These are phyloP conservation scores for Galaxias olidus DNA, from an alignment of 2,797 vertebrate species.

Conservation along the genomic window DNA sequence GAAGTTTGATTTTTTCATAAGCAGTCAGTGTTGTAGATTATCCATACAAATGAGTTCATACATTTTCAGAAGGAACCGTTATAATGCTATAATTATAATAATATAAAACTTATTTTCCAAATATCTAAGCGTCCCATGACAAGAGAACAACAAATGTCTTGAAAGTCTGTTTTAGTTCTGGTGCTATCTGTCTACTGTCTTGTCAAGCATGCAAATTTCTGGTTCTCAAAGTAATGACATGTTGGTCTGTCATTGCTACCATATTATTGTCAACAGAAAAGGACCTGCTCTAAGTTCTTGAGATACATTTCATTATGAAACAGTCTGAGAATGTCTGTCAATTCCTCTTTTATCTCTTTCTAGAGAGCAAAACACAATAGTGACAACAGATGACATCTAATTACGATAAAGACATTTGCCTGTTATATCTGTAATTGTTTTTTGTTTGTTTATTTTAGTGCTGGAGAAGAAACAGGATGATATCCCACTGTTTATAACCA, in stretches of 20 bases:
- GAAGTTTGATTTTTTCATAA: slow-evolving; percentile 35
- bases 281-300: slow-evolving; percentile 45
- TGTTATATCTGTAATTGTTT: slow-evolving; percentile 62
- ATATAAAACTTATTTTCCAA: slow-evolving; percentile 47
- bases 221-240: slow-evolving; percentile 43
- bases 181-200: slow-evolving; percentile 6
- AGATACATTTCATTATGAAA: slow-evolving; percentile 49
- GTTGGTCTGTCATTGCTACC: slow-evolving; percentile 58
- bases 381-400: slow-evolving; percentile 46
- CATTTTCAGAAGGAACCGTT: slow-evolving; percentile 17
- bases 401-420: slow-evolving; percentile 48
- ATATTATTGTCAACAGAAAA: slow-evolving; percentile 52
- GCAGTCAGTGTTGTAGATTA: slow-evolving; percentile 7
- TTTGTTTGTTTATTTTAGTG: slow-evolving; percentile 72
- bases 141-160: slow-evolving; percentile 41
- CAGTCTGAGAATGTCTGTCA: slow-evolving; percentile 39
- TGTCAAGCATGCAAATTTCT: slow-evolving; percentile 44
- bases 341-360: slow-evolving; percentile 33
- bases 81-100: slow-evolving; percentile 5
- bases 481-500: slow-evolving; percentile 72
- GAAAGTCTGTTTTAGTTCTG: slow-evolving; percentile 37
- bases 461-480: slow-evolving; percentile 75
- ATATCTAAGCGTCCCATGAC: slow-evolving; percentile 41
- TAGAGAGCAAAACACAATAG: slow-evolving; percentile 34
- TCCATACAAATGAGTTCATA: slow-evolving; percentile 45